Conservation (phyloP, 2,888 invertebrate species). For the Halocaridina rubra region DNA sequence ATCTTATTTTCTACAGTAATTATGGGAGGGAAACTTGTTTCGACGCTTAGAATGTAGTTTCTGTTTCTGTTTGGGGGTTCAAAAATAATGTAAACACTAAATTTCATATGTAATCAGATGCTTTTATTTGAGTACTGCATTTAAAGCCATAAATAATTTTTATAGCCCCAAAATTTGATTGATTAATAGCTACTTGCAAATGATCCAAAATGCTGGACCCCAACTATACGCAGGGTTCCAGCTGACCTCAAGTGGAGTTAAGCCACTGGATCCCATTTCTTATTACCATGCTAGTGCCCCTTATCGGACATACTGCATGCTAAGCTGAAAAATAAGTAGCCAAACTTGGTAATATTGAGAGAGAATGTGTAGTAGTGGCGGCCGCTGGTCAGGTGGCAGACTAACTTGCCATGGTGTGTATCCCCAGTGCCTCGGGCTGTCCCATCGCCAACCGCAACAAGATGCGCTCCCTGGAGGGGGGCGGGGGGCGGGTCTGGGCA, state of each 20-base stretch:
- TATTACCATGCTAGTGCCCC: slow-evolving; percentile 44
- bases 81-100: no score
- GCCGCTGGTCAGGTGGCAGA: slow-evolving; percentile 38
- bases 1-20: background rate
- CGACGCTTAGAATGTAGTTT: slow-evolving; percentile 1
- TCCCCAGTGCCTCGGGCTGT: slow-evolving; percentile 90
- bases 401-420: slow-evolving; percentile 56
- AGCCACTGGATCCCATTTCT: slow-evolving; percentile 50
- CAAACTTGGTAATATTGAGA: slow-evolving; percentile 34
- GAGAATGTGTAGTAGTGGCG: slow-evolving; percentile 33
- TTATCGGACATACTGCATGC: slow-evolving; percentile 57
- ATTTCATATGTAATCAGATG: no score
- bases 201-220: background rate
- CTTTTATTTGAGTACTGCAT: no score
- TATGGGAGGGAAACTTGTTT: background rate
- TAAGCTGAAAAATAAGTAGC: slow-evolving; percentile 46
- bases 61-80: background rate
- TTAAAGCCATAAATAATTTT: no score
- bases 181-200: no score
- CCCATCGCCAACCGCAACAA: slow-evolving; percentile 95
- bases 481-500: slow-evolving; percentile 69
- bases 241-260: slow-evolving; percentile 55
- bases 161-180: no score
- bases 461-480: slow-evolving; percentile 81
- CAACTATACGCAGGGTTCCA: background rate